These are phyloP conservation scores for Octomys mimax DNA, from an alignment of 2,797 vertebrate genomes.

Conservation along the genomic window DNA sequence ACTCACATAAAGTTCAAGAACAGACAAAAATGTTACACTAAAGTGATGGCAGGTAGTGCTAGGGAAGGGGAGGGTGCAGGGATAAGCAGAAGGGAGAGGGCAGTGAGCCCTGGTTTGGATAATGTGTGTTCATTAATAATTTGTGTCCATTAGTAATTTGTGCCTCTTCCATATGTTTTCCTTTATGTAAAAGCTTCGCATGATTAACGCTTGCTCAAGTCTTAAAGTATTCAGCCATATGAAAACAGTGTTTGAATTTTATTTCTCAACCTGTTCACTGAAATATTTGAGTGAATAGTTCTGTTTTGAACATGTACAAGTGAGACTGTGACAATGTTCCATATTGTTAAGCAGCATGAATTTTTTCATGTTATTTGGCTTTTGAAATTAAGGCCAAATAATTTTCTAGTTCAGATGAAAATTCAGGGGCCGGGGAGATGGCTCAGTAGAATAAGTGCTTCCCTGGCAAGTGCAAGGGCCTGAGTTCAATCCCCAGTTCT, in stretches of 20 bases:
- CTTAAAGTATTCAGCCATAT: background rate
- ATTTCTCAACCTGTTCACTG: background rate
- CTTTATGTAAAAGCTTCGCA: background rate
- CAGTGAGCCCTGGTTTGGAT: background rate
- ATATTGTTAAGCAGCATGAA: constrained; percentile 12
- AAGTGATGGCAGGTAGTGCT: background rate
- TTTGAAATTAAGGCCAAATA: constrained; percentile 55
- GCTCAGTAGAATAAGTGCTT: too few relatives aligned
- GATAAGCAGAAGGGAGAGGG: background rate
- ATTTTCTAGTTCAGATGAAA: constrained; percentile 22
- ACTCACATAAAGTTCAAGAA: constrained; percentile 14
- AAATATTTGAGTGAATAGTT: background rate
- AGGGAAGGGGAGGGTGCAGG: background rate
- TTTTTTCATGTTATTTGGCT: constrained; percentile 23
- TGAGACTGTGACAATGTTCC: background rate
- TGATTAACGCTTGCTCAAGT: constrained; percentile 6
- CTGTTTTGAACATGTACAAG: background rate
- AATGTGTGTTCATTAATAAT: background rate
- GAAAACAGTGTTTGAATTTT: constrained; percentile 4
- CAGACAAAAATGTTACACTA: background rate
- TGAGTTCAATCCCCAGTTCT: too few relatives aligned
- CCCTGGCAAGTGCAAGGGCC: too few relatives aligned
- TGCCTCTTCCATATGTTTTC: background rate
- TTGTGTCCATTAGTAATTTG: background rate
- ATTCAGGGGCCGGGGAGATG: too few relatives aligned